Conservation (phyloP, 1,140 invertebrate species). For the Drosophila lacertosa region DNA sequence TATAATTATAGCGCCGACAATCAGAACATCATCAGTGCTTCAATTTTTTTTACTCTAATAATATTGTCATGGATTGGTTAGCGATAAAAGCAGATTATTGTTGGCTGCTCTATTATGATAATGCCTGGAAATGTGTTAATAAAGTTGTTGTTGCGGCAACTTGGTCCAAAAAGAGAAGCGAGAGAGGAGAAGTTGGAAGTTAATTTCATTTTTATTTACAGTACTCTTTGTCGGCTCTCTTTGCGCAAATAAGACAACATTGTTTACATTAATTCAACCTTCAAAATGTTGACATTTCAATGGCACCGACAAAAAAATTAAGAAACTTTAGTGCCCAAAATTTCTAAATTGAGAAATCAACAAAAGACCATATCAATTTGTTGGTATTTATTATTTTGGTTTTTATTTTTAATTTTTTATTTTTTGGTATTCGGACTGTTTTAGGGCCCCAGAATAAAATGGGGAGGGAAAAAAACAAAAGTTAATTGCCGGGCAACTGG, state of each 20-base stretch:
- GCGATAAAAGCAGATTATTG: conserved; percentile 27
- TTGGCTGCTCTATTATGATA: conserved; percentile 10
- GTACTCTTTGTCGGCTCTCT: not conserved
- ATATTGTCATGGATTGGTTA: conserved; percentile 60
- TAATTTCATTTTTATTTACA: conserved; percentile 18
- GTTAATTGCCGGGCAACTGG: conserved; percentile 34
- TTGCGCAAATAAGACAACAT: not conserved
- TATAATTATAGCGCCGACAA: conserved; percentile 43
- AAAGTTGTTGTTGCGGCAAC: conserved; percentile 33
- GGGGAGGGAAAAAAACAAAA: not conserved
- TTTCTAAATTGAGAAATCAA: conserved; percentile 24
- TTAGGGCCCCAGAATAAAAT: conserved; percentile 16
- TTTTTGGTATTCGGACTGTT: conserved; percentile 1
- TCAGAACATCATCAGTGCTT: conserved; percentile 19
- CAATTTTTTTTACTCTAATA: conserved; percentile 58
- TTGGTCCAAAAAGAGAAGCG: not conserved
- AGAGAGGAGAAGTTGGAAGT: conserved; percentile 36
- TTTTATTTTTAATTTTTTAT: not conserved
- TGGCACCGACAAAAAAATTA: not conserved
- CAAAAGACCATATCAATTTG: conserved; percentile 11
- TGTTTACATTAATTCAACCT: conserved; percentile 56
- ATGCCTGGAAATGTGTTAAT: conserved; percentile 25
- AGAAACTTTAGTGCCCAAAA: conserved; percentile 16
- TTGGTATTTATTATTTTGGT: not conserved
- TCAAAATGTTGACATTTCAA: conserved; percentile 24